A percentile compares a stretch with the other conserved stretches of the same genome.
These are phyloP conservation scores for Drosophila infuscata DNA, from an alignment of 2,888 invertebrate species.

Conservation along the genomic window DNA sequence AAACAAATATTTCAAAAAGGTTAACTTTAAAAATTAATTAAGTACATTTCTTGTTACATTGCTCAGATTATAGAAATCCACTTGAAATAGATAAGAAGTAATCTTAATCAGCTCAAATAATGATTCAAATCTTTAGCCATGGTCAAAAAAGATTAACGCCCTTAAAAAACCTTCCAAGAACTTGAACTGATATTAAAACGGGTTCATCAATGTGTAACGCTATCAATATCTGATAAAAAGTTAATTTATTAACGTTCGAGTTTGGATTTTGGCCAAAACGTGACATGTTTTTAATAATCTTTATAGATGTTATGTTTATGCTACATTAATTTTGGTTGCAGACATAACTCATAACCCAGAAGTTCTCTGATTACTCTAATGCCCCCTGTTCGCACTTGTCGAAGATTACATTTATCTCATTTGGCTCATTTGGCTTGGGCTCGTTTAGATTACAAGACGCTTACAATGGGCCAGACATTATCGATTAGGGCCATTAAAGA, in stretches of 20 bases:
- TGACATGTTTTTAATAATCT: slow-evolving; percentile 11
- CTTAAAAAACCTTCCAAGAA: background rate
- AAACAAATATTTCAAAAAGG: background rate
- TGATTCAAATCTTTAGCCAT: background rate
- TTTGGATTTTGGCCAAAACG: background rate
- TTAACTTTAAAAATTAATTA: background rate
- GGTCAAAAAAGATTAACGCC: background rate
- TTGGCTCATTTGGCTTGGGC: slow-evolving; percentile 41
- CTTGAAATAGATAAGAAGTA: background rate
- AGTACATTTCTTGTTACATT: background rate
- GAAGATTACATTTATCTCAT: slow-evolving; percentile 28
- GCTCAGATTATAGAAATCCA: background rate
- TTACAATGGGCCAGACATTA: slow-evolving; percentile 58
- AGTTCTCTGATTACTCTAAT: background rate
- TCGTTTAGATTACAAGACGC: slow-evolving; percentile 53
- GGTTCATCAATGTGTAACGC: background rate
- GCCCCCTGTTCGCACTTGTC: slow-evolving; percentile 11
- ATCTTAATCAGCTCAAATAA: background rate
- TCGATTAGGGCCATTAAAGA: slow-evolving; percentile 65
- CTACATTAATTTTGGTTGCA: background rate
- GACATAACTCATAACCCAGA: slow-evolving; percentile 1
- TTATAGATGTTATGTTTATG: background rate
- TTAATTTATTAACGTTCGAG: background rate
- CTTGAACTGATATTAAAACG: background rate
- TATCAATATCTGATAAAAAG: background rate